phyloP scores from a whole-genome alignment of 2,113 vertebrate species.

The Sterrhoptilus dennistouni region DNA sequence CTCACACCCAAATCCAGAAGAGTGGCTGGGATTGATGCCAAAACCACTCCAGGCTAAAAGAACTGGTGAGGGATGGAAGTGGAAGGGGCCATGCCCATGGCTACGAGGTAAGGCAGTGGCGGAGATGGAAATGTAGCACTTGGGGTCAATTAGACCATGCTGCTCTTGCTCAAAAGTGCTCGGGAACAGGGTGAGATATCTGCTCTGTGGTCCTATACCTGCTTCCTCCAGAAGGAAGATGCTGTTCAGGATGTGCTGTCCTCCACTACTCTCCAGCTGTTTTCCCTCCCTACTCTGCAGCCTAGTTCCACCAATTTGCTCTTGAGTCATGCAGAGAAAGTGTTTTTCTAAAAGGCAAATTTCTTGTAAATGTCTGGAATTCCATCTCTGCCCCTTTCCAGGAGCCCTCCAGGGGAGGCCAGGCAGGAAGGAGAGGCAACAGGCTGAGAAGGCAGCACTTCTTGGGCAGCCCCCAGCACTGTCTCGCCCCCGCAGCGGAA shows the following conservation, averaged over 20 bases:
- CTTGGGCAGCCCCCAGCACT: neutral
- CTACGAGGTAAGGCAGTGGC: neutral
- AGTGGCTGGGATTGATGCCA: neutral
- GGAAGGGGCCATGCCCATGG: rapidly evolving
- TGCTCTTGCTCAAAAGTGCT: neutral
- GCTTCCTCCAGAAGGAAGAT: neutral
- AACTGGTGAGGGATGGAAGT: neutral
- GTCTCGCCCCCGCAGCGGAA: neutral
- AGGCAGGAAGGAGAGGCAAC: neutral
- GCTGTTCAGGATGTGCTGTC: neutral
- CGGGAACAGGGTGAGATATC: neutral
- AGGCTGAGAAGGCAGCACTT: neutral
- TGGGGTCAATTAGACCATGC: rapidly evolving
- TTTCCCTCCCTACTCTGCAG: neutral
- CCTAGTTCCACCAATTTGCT: neutral
- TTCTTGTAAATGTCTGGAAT: neutral
- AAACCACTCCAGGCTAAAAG: neutral
- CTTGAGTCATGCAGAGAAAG: neutral
- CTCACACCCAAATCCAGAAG: neutral
- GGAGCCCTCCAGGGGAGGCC: neutral
- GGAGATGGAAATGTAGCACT: neutral
- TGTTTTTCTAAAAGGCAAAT: neutral
- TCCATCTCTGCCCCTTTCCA: neutral
- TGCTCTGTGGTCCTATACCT: neutral
- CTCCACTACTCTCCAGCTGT: neutral